phyloP scores from a whole-genome alignment of 2,888 invertebrate species.

The Ramazzottius varieornatus region DNA sequence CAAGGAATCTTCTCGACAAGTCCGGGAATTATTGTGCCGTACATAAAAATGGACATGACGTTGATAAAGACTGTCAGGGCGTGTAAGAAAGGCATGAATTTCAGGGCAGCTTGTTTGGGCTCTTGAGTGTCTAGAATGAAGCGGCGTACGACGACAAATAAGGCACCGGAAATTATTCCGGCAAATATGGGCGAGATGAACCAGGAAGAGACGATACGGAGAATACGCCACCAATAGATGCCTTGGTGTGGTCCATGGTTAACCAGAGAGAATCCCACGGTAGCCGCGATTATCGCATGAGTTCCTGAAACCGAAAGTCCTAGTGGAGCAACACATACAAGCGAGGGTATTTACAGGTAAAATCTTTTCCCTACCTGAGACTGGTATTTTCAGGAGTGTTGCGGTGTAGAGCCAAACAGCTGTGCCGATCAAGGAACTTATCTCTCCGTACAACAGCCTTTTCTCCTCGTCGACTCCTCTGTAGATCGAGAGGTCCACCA shows the following conservation, averaged over 20 bases:
- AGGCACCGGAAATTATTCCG: conserved; percentile 7
- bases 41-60: conserved; percentile 7
- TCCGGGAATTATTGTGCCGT: conserved; percentile 6
- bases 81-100: conserved; percentile 7
- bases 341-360: not conserved
- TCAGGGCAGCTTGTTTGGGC: conserved; percentile 6
- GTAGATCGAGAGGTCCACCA: conserved; percentile 6
- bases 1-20: conserved; percentile 7
- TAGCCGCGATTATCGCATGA: conserved; percentile 9
- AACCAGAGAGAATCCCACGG: conserved; percentile 9
- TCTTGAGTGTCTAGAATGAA: conserved; percentile 5
- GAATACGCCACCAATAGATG: conserved; percentile 8
- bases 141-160: conserved; percentile 8
- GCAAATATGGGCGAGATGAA: conserved; percentile 8
- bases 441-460: not conserved
- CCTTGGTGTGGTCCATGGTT: conserved; percentile 7
- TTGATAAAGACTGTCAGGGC: conserved; percentile 7
- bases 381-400: conserved; percentile 8
- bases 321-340: not conserved
- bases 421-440: conserved; percentile 5
- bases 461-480: not conserved
- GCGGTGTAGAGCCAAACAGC: conserved; percentile 9
- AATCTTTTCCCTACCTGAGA: conserved; percentile 6
- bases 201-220: conserved; percentile 8
- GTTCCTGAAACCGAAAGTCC: conserved; percentile 1